Evolutionary conservation across 2,888 invertebrate species (phyloP).

Genomic region (Spilarctia lutea): DNA sequence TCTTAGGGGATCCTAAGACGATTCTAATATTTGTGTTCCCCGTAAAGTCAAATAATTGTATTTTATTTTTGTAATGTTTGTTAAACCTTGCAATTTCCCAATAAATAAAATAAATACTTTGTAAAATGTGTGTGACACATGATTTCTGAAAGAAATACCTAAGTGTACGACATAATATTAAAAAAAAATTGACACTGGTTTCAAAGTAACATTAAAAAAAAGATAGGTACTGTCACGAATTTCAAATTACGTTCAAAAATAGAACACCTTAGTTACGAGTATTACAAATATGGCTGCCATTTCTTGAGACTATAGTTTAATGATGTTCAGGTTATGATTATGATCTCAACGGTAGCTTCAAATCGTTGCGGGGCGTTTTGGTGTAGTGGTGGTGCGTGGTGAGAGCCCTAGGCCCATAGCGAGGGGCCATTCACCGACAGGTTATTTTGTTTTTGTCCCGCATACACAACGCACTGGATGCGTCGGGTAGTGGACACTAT

Average conservation of each 20-base stretch:
- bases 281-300: neutral
- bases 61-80: too few relatives aligned
- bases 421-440: slow-evolving; percentile 77
- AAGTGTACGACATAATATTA: neutral
- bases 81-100: too few relatives aligned
- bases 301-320: neutral
- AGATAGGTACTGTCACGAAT: neutral
- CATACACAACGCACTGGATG: slow-evolving; percentile 63
- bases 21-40: too few relatives aligned
- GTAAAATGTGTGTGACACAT: too few relatives aligned
- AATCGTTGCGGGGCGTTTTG: slow-evolving; percentile 34
- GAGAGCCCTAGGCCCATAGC: slow-evolving; percentile 56
- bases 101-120: too few relatives aligned
- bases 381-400: slow-evolving; percentile 9
- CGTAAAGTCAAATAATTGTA: too few relatives aligned
- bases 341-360: slow-evolving; percentile 13
- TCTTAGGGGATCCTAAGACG: too few relatives aligned
- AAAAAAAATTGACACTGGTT: neutral
- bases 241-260: neutral
- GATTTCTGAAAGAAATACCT: neutral
- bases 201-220: neutral
- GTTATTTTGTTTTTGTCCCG: slow-evolving; percentile 83
- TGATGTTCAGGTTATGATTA: slow-evolving; percentile 7
- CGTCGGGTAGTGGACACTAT: slow-evolving; percentile 16
- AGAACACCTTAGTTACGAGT: neutral